Evolutionary conservation across 2,888 invertebrate genomes (phyloP).

Genomic region (Heteropelma amictum): DNA sequence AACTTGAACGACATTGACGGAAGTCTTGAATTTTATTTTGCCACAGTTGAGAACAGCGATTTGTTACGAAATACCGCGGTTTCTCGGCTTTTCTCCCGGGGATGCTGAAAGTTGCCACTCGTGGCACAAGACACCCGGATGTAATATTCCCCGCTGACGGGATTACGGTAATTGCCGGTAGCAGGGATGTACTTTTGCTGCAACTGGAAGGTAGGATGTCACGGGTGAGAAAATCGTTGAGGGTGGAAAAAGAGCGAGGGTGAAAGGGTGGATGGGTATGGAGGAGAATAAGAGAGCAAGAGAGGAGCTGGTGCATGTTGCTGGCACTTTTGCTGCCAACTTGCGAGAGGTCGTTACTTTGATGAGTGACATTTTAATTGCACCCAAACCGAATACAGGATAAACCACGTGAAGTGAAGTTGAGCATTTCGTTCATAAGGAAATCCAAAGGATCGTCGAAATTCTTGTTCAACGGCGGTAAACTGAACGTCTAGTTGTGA

Average conservation of each 20-base stretch:
- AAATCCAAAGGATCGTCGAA: neutral
- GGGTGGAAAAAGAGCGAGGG: neutral
- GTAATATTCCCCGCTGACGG: slow-evolving; percentile 16
- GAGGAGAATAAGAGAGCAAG: neutral
- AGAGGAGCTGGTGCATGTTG: neutral
- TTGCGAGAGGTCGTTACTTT: slow-evolving; percentile 25
- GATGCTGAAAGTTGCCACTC: slow-evolving; percentile 22
- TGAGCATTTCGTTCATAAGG: too few species aligned
- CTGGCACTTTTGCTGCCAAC: slow-evolving; percentile 28
- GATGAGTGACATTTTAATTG: slow-evolving; percentile 45
- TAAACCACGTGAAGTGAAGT: neutral
- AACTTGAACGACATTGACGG: too few species aligned
- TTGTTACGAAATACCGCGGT: too few species aligned
- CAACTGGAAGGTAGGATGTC: slow-evolving; percentile 10
- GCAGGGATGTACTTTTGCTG: slow-evolving; percentile 6
- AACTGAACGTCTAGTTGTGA: too few species aligned
- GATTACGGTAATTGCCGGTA: slow-evolving; percentile 46
- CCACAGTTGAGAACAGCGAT: too few species aligned
- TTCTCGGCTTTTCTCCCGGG: too few species aligned
- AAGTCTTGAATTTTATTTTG: too few species aligned
- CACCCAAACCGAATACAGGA: neutral
- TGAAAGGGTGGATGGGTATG: neutral
- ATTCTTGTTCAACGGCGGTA: neutral
- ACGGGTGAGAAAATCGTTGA: slow-evolving; percentile 27
- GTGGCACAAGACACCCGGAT: slow-evolving; percentile 9